Evolutionary conservation across 2,113 vertebrate species (phyloP).

Genomic region (Leucopsar rothschildi): DNA sequence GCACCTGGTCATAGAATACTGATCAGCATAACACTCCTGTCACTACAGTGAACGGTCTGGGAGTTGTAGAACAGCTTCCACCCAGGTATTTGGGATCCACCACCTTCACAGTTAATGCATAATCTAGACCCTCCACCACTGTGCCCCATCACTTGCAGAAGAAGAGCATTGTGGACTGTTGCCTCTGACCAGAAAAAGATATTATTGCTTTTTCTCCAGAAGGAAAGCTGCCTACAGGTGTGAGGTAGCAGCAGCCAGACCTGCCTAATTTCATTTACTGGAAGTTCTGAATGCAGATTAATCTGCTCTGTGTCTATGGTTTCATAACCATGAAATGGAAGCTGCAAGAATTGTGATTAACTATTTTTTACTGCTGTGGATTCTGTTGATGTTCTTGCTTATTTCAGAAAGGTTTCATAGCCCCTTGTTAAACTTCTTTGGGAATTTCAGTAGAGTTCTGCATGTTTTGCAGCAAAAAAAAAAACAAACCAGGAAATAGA

Average conservation of each 20-base stretch:
- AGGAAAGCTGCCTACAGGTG: not conserved
- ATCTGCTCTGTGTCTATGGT: not conserved
- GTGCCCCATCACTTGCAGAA: not conserved
- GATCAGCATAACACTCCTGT: not conserved
- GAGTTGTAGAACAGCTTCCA: not conserved
- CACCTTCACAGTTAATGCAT: not conserved
- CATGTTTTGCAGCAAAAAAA: not conserved
- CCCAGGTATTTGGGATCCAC: not conserved
- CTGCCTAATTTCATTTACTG: not conserved
- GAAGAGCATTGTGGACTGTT: not conserved
- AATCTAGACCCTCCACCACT: not conserved
- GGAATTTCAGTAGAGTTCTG: not conserved
- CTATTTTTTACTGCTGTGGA: not conserved
- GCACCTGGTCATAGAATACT: not conserved
- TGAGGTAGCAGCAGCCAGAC: not conserved
- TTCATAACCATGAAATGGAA: not conserved
- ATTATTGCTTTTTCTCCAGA: not conserved
- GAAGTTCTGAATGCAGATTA: not conserved
- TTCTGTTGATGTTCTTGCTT: not conserved
- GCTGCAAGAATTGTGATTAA: not conserved
- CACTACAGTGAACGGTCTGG: not conserved
- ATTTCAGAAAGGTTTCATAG: not conserved
- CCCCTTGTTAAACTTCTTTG: not conserved
- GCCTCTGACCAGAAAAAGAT: not conserved
- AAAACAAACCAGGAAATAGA: not conserved